phyloP scores from a whole-genome alignment of 2,113 vertebrate species.

The Panthera tigris region DNA sequence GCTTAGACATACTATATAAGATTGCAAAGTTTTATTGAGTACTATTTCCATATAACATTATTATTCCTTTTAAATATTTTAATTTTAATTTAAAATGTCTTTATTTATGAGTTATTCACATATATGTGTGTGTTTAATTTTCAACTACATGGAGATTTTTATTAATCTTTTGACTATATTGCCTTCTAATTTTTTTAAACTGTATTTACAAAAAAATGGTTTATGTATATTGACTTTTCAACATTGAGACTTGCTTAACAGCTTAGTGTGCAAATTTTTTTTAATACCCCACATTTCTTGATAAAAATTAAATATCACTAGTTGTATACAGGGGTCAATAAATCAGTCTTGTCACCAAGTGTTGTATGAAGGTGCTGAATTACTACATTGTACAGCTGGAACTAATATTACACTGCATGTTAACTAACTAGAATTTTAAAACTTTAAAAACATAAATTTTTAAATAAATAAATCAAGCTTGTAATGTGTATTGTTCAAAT shows the following conservation, averaged over 20 bases:
- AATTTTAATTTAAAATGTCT: background rate
- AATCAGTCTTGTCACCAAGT: background rate
- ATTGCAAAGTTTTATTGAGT: background rate
- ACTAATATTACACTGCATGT: background rate
- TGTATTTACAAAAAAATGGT: background rate
- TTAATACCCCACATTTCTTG: background rate
- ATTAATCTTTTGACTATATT: background rate
- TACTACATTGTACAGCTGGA: background rate
- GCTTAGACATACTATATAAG: background rate
- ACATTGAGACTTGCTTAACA: background rate
- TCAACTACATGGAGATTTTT: background rate
- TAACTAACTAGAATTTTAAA: background rate
- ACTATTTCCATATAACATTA: background rate
- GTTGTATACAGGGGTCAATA: background rate
- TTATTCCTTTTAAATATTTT: conserved; percentile 15
- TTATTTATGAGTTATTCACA: background rate
- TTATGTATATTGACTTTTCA: background rate
- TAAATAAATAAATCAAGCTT: background rate
- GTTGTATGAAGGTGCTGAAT: background rate
- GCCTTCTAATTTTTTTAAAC: conserved; percentile 20
- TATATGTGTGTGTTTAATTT: background rate
- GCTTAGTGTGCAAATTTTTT: background rate
- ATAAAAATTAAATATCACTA: background rate
- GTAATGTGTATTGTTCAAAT: background rate
- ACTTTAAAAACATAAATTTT: background rate